phyloP scores from a whole-genome alignment of 1,140 invertebrate genomes.

The Nebria ingens region DNA sequence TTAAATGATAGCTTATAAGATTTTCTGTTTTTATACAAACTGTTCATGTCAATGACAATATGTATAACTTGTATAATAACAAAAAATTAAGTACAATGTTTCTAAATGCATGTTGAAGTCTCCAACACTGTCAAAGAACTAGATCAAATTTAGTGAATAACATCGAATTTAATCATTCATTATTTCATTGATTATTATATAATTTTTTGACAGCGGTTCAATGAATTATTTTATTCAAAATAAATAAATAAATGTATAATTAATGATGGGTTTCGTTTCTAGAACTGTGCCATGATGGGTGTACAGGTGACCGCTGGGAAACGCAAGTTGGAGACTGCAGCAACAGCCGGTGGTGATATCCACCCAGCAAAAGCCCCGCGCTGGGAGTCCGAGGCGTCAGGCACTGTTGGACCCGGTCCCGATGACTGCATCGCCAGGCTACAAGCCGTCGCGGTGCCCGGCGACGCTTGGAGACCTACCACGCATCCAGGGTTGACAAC shows the following conservation, averaged over 20 bases:
- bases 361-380: constrained; percentile 38
- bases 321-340: constrained; percentile 42
- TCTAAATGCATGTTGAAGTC: too few relatives aligned
- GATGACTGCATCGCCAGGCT: constrained; percentile 42
- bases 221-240: too few relatives aligned
- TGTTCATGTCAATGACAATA: neutral
- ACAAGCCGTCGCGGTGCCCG: constrained; percentile 41
- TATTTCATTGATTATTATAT: too few relatives aligned
- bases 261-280: constrained; percentile 29
- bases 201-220: too few relatives aligned
- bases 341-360: constrained; percentile 27
- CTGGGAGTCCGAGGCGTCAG: constrained; percentile 29
- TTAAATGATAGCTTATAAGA: neutral
- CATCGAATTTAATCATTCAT: too few relatives aligned
- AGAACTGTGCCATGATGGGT: constrained; percentile 68
- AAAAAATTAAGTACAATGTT: neutral
- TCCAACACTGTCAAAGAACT: too few relatives aligned
- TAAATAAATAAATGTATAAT: neutral
- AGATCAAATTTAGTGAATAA: too few relatives aligned
- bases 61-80: neutral
- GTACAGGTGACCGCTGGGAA: constrained; percentile 61
- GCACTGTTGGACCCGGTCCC: constrained; percentile 21
- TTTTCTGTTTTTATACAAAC: neutral
- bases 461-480: constrained; percentile 35
- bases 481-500: neutral